phyloP scores from a whole-genome alignment of 2,888 invertebrate genomes.

The Sympetrum striolatum region DNA sequence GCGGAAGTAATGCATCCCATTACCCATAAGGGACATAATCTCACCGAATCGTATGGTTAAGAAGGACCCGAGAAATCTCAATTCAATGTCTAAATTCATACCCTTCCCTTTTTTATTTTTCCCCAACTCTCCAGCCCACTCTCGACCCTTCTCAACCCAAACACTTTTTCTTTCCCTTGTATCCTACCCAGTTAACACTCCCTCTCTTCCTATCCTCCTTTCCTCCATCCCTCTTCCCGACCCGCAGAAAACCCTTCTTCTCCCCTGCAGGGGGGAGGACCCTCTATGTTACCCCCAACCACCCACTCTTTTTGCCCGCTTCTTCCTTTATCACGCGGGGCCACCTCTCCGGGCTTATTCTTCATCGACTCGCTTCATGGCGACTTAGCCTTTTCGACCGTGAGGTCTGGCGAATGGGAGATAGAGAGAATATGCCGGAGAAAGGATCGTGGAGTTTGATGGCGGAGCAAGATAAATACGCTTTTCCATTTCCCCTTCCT shows the following conservation, averaged over 20 bases:
- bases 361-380: background rate
- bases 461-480: slow-evolving; percentile 31
- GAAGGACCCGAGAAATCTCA: background rate
- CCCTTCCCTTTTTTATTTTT: background rate
- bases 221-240: background rate
- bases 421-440: background rate
- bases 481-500: background rate
- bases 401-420: background rate
- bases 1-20: background rate
- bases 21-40: background rate
- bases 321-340: background rate
- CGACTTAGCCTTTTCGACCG: background rate
- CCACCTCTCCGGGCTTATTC: background rate
- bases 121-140: background rate
- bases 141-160: background rate
- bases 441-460: slow-evolving; percentile 4
- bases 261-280: background rate
- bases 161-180: background rate
- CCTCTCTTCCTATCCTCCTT: background rate
- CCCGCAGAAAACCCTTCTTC: background rate
- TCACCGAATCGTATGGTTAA: background rate
- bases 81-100: background rate
- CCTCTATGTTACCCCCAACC: background rate
- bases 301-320: background rate
- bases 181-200: background rate